phyloP scores from a whole-genome alignment of 2,888 invertebrate genomes.

The Phengaris arion region DNA sequence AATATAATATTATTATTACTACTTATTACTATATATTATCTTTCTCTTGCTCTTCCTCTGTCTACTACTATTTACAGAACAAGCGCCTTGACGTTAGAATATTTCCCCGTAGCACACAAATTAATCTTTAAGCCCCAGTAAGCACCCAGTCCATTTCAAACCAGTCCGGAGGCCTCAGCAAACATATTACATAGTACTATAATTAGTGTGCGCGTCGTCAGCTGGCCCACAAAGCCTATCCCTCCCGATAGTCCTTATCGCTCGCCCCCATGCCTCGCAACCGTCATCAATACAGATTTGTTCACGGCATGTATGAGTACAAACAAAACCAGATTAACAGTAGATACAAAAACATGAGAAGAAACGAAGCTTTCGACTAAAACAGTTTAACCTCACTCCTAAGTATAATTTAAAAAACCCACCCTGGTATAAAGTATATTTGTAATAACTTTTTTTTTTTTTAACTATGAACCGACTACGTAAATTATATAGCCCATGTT shows the following conservation, averaged over 20 bases:
- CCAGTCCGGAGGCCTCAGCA: background rate
- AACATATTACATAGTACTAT: background rate
- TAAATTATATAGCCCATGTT: no score
- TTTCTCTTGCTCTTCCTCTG: no score
- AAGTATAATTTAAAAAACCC: no score
- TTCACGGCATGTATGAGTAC: background rate
- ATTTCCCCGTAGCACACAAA: background rate
- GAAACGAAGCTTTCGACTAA: background rate
- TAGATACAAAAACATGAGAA: background rate
- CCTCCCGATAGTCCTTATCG: constrained; percentile 19
- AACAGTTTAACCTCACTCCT: no score
- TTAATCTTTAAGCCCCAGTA: background rate
- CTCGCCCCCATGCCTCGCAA: background rate
- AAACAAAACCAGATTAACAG: background rate
- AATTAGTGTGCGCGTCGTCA: background rate
- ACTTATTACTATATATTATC: no score
- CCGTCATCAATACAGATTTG: constrained; percentile 25
- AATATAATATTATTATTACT: no score
- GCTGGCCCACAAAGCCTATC: background rate
- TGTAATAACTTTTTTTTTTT: no score
- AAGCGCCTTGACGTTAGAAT: no score
- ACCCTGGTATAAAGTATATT: no score
- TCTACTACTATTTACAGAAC: no score
- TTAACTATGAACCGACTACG: no score
- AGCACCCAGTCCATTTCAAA: background rate